Base-by-base conservation (phyloP, 2,113 vertebrate species). In the Xiphophorus maculatus region DNA sequence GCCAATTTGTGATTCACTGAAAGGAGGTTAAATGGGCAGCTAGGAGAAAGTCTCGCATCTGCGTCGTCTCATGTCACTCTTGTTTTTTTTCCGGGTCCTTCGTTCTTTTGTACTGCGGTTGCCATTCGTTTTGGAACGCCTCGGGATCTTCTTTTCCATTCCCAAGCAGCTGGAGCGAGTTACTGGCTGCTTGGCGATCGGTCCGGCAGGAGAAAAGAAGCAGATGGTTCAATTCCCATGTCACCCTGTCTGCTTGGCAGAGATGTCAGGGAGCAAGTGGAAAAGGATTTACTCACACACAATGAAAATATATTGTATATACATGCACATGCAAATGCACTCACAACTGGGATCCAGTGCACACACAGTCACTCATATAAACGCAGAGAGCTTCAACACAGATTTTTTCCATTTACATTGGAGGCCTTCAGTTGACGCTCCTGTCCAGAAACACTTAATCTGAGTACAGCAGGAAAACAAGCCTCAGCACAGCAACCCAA, bases 151-250 rank as follows among this genome's bases (percentile, higher is more conserved):
- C 88, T 83, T 88, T 90, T 90, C 86, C 86, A 81, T 84, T 84
- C 77, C 71, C 87, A 83, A 84, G 82, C 91, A 92, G 91, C 92
- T 90, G 89, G 86, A 87, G 77, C 66, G 62, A 85, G 79, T 92
- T 91, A 90, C 77, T 72, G 88, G 70, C 87, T 76, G 83, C 72
- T 74, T 48, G 88, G 76, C 74, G 22, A 83, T 74, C 61, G n/a
- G 80, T 73, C 72, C 72, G 35, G 79, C 32, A 32, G 79, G 74
- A 61, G 58, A 63, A 40, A 27, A 66, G 66, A 85, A 79, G 66
- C 91, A 91, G 91, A 94, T 91, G 93, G 90, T 91, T 92, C 85
- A 80, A 77, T 90, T 90, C 88, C 87, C 92, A 87, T 85, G 91
- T 90, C 89, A 82, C 87, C 89, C 82, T 28, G 88, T 91, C 89